Base-by-base conservation (phyloP, 2,113 vertebrate species). In the Neolamprologus modestus region DNA sequence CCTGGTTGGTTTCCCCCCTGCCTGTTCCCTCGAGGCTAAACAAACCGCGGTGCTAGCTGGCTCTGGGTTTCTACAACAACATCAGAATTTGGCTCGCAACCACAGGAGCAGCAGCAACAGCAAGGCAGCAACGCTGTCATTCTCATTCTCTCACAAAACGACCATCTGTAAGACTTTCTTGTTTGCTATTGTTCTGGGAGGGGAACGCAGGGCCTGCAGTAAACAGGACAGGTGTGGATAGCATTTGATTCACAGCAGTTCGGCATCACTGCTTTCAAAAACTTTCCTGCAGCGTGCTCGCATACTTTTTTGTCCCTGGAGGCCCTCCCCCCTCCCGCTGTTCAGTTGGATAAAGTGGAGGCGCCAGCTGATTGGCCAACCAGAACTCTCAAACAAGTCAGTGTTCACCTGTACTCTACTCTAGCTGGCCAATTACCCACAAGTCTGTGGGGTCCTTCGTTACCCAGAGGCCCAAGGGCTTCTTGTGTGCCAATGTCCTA, bases 371-470 rank as follows among this genome's bases (percentile, higher is more conserved):
- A 96, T 95, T 96, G 95, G 94, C 94, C 96, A 91, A 96, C 87
- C 95, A 93, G 95, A 96, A 95, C 94, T 83, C 84, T 93, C 93
- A 90, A 90, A 95, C 94, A 91, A 84, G 87, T 89, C 84, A 4
- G 90, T 87, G 87, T 92, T 96, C 95, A 96, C 96, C 96, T 96
- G 95, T 89, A 89, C 94, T 95, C 81, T 55, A 26, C 83, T 91
- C 90, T 81, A 85, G 92, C 94, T 94, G 94, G 94, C 95, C 96
- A 97, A 96, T 96, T 96, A 96, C 94, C 95, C 88, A 92, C 81
- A 92, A 93, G 91, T 95, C 95, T 85, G 81, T 42, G 88, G 94
- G 94, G 93, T 89, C 94, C 89, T 94, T 94, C 90, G 88, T 96
- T 95, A 96, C 94, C 95, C 95, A 93, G 88, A 93, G 94, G 94